Percentiles rank a stretch among this genome's conserved stretches.
Evolutionary conservation across 2,888 invertebrate genomes (phyloP).

Genomic region (Drosophila kuntzei): DNA sequence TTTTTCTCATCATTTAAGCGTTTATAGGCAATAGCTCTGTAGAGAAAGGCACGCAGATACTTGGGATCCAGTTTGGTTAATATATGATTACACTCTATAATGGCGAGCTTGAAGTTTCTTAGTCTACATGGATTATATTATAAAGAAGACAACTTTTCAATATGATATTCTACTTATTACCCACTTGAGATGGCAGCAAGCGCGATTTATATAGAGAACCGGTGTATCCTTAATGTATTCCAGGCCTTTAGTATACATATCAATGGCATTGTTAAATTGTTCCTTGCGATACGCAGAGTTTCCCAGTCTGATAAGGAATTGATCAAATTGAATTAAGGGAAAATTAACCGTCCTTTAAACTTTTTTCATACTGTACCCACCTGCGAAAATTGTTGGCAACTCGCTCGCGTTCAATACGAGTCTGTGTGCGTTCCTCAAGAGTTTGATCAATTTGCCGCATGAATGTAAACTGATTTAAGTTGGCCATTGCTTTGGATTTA

Average conservation of each 20-base stretch:
- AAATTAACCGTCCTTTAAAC: background rate
- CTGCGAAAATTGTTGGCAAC: conserved; percentile 60
- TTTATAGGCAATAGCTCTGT: conserved; percentile 53
- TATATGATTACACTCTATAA: conserved; percentile 61
- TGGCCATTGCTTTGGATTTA: background rate
- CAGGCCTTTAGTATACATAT: conserved; percentile 53
- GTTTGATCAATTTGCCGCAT: conserved; percentile 48
- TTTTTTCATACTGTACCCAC: background rate
- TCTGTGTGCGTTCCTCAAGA: conserved; percentile 12
- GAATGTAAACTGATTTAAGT: conserved; percentile 45
- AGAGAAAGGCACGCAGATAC: conserved; percentile 60
- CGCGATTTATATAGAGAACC: conserved; percentile 67
- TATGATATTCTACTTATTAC: background rate
- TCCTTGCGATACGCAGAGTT: conserved; percentile 52
- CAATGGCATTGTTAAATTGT: conserved; percentile 35
- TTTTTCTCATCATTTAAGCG: conserved; percentile 53
- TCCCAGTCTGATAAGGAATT: conserved; percentile 34
- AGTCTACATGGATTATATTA: conserved; percentile 23
- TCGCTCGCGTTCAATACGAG: conserved; percentile 29
- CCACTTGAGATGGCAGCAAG: conserved; percentile 59
- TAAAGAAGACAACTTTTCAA: no score
- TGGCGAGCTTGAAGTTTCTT: conserved; percentile 44
- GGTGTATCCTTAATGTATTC: conserved; percentile 53
- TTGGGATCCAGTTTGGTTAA: conserved; percentile 43
- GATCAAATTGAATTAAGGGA: background rate